Conservation (phyloP, 2,888 invertebrate species). For the Leucozona laternaria region DNA sequence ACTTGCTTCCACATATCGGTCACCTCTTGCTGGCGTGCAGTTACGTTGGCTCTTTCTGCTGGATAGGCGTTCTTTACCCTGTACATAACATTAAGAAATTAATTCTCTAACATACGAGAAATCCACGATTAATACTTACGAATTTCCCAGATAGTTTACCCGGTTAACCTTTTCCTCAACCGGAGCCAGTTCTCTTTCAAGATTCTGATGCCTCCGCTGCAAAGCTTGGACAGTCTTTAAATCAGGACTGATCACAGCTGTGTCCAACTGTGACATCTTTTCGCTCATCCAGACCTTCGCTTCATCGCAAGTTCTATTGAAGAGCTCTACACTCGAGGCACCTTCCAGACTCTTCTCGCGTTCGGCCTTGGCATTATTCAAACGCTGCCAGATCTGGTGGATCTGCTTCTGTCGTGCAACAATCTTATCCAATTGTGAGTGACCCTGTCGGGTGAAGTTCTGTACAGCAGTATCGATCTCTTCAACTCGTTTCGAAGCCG, state of each 20-base stretch:
- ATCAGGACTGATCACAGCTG: slow-evolving; percentile 91
- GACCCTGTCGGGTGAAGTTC: slow-evolving; percentile 92
- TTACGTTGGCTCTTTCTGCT: slow-evolving; percentile 93
- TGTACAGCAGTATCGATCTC: slow-evolving; percentile 94
- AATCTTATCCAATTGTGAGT: slow-evolving; percentile 93
- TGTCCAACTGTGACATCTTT: slow-evolving; percentile 95
- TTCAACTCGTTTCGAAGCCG: slow-evolving; percentile 95
- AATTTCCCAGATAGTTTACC: slow-evolving; percentile 93
- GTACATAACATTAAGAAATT: slow-evolving; percentile 37
- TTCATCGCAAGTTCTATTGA: slow-evolving; percentile 97
- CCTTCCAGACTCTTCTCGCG: slow-evolving; percentile 97
- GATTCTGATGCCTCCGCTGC: slow-evolving; percentile 95
- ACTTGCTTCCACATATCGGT: slow-evolving; percentile 95
- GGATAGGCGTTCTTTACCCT: slow-evolving; percentile 97
- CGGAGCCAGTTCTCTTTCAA: slow-evolving; percentile 97
- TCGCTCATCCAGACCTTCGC: slow-evolving; percentile 99
- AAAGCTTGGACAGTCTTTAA: slow-evolving; percentile 95
- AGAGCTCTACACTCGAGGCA: slow-evolving; percentile 96
- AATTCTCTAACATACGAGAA: not conserved
- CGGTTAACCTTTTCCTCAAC: slow-evolving; percentile 96
- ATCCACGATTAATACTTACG: slow-evolving; percentile 84
- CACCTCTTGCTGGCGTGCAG: slow-evolving; percentile 92
- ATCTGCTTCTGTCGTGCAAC: slow-evolving; percentile 91
- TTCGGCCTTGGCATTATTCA: slow-evolving; percentile 93
- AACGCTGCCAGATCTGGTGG: slow-evolving; percentile 93